Percentiles rank a stretch among this genome's conserved stretches.
Evolutionary conservation across 2,888 invertebrate species (phyloP).

Genomic region (Cyclophora albipunctata): DNA sequence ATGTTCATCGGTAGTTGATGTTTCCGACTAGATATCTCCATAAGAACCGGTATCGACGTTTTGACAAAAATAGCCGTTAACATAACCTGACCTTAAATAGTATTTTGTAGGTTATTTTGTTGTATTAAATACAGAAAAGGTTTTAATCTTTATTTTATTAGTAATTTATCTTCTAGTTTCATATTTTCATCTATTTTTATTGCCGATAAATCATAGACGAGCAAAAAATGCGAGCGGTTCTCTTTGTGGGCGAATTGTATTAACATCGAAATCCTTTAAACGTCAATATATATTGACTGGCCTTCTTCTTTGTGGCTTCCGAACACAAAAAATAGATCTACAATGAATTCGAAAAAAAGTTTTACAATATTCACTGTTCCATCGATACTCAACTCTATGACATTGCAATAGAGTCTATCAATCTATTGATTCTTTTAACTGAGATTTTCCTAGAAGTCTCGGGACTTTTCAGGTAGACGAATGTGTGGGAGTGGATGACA

Average conservation of each 20-base stretch:
- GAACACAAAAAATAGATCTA: slow-evolving; percentile 36
- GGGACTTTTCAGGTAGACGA: slow-evolving; percentile 18
- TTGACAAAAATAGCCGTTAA: slow-evolving; percentile 19
- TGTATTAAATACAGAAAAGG: slow-evolving; percentile 1
- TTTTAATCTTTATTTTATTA: background rate
- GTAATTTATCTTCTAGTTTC: no score
- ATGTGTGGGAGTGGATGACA: slow-evolving; percentile 29
- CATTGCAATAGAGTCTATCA: slow-evolving; percentile 5
- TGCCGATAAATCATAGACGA: slow-evolving; percentile 28
- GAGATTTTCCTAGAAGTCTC: slow-evolving; percentile 16
- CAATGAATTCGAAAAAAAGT: slow-evolving; percentile 13
- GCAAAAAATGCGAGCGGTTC: slow-evolving; percentile 35
- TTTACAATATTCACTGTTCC: slow-evolving; percentile 2
- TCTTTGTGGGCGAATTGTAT: slow-evolving; percentile 42
- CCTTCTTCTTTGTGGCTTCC: slow-evolving; percentile 38
- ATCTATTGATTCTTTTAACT: slow-evolving; percentile 9
- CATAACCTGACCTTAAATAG: slow-evolving; percentile 17
- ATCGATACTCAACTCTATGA: slow-evolving; percentile 8
- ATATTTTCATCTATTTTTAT: no score
- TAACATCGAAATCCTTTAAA: slow-evolving; percentile 53
- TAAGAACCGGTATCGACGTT: slow-evolving; percentile 20
- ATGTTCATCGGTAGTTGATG: slow-evolving; percentile 16
- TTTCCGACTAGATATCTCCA: slow-evolving; percentile 20
- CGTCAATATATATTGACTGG: slow-evolving; percentile 47
- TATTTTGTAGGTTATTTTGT: slow-evolving; percentile 19